phyloP scores from a whole-genome alignment of 2,797 vertebrate genomes.

The Pterois miles region DNA sequence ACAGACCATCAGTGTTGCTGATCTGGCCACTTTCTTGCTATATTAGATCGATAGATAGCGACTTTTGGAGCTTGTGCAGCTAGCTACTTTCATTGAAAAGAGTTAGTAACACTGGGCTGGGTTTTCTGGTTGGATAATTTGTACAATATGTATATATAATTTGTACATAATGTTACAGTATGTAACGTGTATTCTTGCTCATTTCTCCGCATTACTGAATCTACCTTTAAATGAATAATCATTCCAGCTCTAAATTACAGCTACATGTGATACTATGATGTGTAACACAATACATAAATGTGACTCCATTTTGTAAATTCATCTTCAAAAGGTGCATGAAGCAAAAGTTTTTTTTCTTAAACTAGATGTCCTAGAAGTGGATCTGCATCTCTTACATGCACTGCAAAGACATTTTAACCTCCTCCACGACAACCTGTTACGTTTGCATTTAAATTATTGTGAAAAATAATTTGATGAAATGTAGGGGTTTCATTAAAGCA shows the following conservation, averaged over 20 bases:
- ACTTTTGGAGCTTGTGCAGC: too few species aligned
- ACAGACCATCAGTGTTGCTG: too few species aligned
- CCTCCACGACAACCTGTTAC: background rate
- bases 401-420: background rate
- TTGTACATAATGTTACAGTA: too few species aligned
- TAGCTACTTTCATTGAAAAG: too few species aligned
- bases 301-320: background rate
- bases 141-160: fast-evolving
- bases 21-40: too few species aligned
- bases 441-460: background rate
- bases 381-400: background rate
- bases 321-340: background rate
- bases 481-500: background rate
- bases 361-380: background rate
- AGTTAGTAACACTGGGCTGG: too few species aligned
- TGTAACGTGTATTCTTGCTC: too few species aligned
- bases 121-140: too few species aligned
- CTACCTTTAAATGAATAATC: background rate
- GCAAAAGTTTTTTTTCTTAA: background rate
- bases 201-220: too few species aligned
- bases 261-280: background rate
- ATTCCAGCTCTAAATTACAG: background rate
- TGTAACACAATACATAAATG: background rate
- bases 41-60: too few species aligned
- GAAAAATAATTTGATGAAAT: background rate